phyloP scores from a whole-genome alignment of 2,113 vertebrate species.

The Aix galericulata region DNA sequence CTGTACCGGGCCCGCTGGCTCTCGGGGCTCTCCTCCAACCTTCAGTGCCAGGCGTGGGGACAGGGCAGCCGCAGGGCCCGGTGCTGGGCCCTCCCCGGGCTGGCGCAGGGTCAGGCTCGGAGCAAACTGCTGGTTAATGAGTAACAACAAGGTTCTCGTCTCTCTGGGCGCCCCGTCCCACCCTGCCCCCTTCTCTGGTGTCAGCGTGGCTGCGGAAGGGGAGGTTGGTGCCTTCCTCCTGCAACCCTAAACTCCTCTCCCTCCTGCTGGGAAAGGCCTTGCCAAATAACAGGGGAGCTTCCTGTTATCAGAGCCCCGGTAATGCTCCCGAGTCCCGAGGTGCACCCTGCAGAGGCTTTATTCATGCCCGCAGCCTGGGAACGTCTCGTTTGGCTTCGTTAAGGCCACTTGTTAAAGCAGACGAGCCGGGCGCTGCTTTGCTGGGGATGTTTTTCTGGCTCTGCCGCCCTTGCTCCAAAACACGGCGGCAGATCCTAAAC shows the following conservation, averaged over 20 bases:
- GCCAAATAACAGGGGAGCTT: not conserved
- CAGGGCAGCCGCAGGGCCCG: not conserved
- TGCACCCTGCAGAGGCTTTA: not conserved
- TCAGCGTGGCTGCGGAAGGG: not conserved
- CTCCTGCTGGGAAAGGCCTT: not conserved
- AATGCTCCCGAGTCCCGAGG: not conserved
- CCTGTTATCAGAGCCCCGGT: not conserved
- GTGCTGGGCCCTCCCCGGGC: not conserved
- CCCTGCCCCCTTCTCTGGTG: not conserved
- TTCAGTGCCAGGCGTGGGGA: not conserved
- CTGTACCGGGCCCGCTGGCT: not conserved
- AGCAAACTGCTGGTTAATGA: slow-evolving; percentile 47
- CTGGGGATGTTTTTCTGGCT: not conserved
- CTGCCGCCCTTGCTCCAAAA: not conserved
- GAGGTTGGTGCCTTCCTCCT: not conserved
- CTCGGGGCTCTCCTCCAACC: not conserved
- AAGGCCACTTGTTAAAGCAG: not conserved
- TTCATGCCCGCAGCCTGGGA: not conserved
- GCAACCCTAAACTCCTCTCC: not conserved
- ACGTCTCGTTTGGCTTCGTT: not conserved
- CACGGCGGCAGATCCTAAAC: not conserved
- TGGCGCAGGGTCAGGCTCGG: not conserved
- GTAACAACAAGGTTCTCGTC: slow-evolving; percentile 52
- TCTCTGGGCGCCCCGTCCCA: not conserved
- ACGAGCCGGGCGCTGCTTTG: not conserved